Base-by-base conservation (phyloP, 2,113 vertebrate species). In the Datnioides undecimradiatus region DNA sequence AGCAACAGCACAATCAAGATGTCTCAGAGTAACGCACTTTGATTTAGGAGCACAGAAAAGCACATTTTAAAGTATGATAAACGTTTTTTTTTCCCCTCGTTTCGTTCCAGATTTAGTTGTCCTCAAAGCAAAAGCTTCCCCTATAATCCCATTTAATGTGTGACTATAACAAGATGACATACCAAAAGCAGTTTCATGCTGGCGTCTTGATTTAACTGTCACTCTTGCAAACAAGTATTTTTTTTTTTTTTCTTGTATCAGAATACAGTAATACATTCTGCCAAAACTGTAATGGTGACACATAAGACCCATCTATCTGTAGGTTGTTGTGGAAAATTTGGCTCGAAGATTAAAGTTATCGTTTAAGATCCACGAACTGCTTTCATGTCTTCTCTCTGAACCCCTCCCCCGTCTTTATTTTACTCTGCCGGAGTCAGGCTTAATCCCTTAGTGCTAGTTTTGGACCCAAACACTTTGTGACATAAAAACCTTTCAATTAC, bases 401-500 rank as follows among this genome's bases (percentile, higher is more conserved):
- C 59, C 40, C 43, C 13, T 17, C 41, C 16, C 43, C 1, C 31
- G 5, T 67, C 38, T 81, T 69, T 73, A 36, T 40, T 76, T 46
- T 13, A 25, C 41, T 74, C 74, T 60, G 70, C 73, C 59, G 40
- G 71, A 75, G 67, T 64, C 65, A 6, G 14, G 25, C 34, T 83
- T 78, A 76, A 76, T 78, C 83, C 65, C 33, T 82, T 68, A 75
- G 67, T 7, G 6, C 43, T 1, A 51, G 73, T 31, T 78, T 68
- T 72, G 52, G 74, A 76, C 51, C 59, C 57, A 73, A 82, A 87
- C 25, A 38, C 68, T 52, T 51, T 59, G 73, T 66, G 79, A 89
- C 64, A 82, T 79, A 57, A 82, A 84, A 85, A 79, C 68, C 49
- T 79, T 81, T 83, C 59, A 74, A 79, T 79, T 79, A 82, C 40